A percentile compares a stretch with the other conserved stretches of the same genome.
These are phyloP conservation scores for Coenobita brevimanus DNA, from an alignment of 1,140 invertebrate species.

Conservation along the genomic window DNA sequence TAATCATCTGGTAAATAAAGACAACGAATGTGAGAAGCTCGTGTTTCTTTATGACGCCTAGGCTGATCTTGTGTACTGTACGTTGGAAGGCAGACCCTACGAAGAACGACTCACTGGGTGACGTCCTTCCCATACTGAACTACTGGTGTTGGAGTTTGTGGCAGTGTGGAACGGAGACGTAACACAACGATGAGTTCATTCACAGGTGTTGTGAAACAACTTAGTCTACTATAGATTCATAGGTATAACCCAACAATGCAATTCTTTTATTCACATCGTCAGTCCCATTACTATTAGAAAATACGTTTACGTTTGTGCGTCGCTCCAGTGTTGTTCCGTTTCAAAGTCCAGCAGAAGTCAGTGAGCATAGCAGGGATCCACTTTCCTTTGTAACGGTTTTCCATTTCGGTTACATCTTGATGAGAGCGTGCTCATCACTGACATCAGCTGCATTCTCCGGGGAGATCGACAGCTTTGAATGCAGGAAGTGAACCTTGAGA, in stretches of 20 bases:
- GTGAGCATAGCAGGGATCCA: conserved; percentile 67
- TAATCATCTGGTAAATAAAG: too few species aligned
- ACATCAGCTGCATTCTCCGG: too few species aligned
- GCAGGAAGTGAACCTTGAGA: conserved; percentile 50
- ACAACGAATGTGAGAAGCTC: too few species aligned
- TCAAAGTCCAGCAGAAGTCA: conserved; percentile 69
- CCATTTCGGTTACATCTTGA: conserved; percentile 67
- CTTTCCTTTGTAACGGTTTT: conserved; percentile 69
- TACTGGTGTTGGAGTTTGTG: too few species aligned
- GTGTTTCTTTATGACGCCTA: too few species aligned
- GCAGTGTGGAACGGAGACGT: too few species aligned
- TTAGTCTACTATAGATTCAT: background rate
- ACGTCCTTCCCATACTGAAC: too few species aligned
- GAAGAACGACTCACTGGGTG: too few species aligned
- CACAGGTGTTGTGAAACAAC: too few species aligned
- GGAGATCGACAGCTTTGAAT: conserved; percentile 58
- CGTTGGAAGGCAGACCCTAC: too few species aligned
- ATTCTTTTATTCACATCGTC: background rate
- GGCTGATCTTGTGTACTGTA: too few species aligned
- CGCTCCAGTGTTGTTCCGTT: conserved; percentile 55
- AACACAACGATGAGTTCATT: background rate
- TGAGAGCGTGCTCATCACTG: conserved; percentile 70
- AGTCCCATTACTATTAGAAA: conserved; percentile 15
- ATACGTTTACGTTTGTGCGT: conserved; percentile 10
- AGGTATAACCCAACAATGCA: background rate